Evolutionary conservation across 2,113 vertebrate species (phyloP), one percentile per base, ranked within the genome.

Genomic region (Vidua macroura): DNA sequence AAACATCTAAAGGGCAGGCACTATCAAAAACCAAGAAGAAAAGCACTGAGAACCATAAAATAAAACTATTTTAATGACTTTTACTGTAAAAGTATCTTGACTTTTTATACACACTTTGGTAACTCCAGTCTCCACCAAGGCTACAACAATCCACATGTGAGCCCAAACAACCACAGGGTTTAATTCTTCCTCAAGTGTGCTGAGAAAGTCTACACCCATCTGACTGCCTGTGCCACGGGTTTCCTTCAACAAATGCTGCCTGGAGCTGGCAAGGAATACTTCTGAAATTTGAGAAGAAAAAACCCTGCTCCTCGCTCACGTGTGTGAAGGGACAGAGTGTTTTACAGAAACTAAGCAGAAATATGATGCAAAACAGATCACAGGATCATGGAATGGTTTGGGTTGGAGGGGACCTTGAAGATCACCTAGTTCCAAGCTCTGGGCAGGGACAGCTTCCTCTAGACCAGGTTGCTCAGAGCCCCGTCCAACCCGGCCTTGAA

Each of bases 141-240:
- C 25, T 63, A 46, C 49, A 62, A 6, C 11, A 23, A 39, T 1
- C 6, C 7, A 27, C 35, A 15, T 0, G 0, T 1, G 3, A 70
- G 19, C 30, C 41, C 30, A 35, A 66, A 59, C 5, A 66, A 59
- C 5, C 33, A 24, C 6, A 4, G 25, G 13, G 23, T 12, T 15
- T 9, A 49, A 55, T 9, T 10, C 2, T 6, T 41, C 41, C 48
- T 46, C 31, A 21, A 25, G 14, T 5, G 52, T 43, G 20, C 7
- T 18, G 53, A 55, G 37, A 68, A 58, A 24, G 18, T 48, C 55
- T 15, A 33, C 8, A 30, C 8, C n/a, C 68, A 28, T 17, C n/a
- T 10, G 35, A 13, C 16, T 6, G 10, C 10, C 10, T 3, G 4
- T 31, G 17, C 25, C 59, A 35, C 0, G 0, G 14, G 5, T 5